Base-by-base conservation (phyloP, 2,113 vertebrate species). In the Micronisus gabar region DNA sequence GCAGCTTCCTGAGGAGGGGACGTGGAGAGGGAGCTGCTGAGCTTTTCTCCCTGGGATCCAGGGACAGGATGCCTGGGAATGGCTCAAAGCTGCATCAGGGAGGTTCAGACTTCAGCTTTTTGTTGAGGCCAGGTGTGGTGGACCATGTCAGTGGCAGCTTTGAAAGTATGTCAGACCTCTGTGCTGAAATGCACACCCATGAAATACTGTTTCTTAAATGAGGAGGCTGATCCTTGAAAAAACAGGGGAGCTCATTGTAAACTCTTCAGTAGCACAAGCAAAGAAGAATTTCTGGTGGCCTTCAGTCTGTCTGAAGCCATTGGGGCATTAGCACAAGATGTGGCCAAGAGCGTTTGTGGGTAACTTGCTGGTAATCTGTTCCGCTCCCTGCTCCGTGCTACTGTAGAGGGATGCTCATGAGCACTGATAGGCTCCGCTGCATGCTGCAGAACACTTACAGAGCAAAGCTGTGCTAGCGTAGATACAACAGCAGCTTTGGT, bases 271-370 rank as follows among this genome's bases (percentile, higher is more conserved):
- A 62, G 59, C 83, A 50, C 65, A 30, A 53, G 47, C n/a, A 30
- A 41, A 52, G 70, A 30, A 38, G 52, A 70, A 41, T 6, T 45
- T 21, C 11, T 90, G 68, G 63, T 47, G 56, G 11, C 32, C 29
- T 48, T 71, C 80, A 68, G 8, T 40, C 43, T 58, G 25, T 6
- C 25, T 36, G 86, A 38, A 81, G 43, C 68, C 22, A 22, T 4
- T 6, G 50, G 43, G 43, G 41, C 56, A 52, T 21, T 12, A 86
- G 62, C 85, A 20, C 45, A 12, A 48, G 56, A 62, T 47, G 59
- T 1, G 43, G 32, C 45, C 72, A 2, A 13, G 8, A 8, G 32
- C 0, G 0, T 27, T 55, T 19, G 0, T 11, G 78, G 56, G 48
- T 41, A 68, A 4, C 76, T 30, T 48, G 58, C 58, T 26, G 41